phyloP scores from a whole-genome alignment of 2,113 vertebrate species.

The Benitochromis conjunctus region DNA sequence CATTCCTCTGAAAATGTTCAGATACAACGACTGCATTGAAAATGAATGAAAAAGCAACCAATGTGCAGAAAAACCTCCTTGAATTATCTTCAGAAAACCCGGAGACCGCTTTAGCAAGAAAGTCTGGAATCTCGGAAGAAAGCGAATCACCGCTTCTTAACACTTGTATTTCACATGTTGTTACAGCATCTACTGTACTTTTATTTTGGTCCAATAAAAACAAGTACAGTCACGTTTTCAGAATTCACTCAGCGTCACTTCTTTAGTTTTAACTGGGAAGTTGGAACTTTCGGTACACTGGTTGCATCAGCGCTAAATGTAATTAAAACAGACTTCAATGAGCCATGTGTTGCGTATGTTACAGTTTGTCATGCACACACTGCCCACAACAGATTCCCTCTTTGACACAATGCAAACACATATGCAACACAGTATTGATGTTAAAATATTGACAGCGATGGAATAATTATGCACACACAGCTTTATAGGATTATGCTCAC shows the following conservation, averaged over 20 bases:
- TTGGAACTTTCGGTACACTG: background rate
- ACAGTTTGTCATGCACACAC: background rate
- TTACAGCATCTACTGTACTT: background rate
- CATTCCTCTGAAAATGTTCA: background rate
- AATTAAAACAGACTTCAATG: background rate
- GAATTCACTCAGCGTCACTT: background rate
- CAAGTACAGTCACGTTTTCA: background rate
- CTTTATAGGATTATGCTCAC: background rate
- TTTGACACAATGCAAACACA: background rate
- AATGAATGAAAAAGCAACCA: background rate
- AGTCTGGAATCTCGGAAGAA: accelerated
- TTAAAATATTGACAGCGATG: background rate
- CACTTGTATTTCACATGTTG: background rate
- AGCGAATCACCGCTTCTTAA: background rate
- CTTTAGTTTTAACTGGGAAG: background rate
- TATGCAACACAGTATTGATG: background rate
- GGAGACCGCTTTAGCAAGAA: background rate
- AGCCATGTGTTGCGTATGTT: background rate
- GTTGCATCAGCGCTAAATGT: background rate
- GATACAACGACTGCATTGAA: background rate
- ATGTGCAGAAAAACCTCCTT: background rate
- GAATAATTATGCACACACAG: background rate
- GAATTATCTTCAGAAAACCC: background rate
- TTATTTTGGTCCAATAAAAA: background rate
- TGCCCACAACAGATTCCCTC: background rate